Percentiles rank a stretch among this genome's conserved stretches.
Conservation (phyloP, 2,797 vertebrate genomes). For the Dermochelys coriacea region DNA sequence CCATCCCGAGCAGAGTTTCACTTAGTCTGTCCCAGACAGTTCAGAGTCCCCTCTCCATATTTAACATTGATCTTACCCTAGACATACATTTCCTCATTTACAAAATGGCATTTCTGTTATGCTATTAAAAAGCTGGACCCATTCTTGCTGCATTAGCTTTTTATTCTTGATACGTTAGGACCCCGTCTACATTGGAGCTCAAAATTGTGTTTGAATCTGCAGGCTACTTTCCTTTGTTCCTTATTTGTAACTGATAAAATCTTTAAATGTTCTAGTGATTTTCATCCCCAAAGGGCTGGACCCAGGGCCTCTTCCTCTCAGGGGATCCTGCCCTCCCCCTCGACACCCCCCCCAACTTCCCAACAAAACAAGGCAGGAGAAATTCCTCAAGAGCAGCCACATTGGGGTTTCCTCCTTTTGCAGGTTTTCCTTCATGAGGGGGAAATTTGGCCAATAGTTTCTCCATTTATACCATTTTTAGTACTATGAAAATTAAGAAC, state of each 20-base stretch:
- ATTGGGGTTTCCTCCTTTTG: neutral
- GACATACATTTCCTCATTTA: neutral
- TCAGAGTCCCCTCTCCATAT: neutral
- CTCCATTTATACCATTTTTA: neutral
- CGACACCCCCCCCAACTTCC: neutral
- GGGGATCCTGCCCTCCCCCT: neutral
- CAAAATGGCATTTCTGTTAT: neutral
- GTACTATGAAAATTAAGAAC: neutral
- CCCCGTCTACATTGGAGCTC: neutral
- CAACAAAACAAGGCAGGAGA: constrained; percentile 9
- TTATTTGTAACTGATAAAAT: neutral
- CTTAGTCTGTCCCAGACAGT: neutral
- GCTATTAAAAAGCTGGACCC: too few species aligned
- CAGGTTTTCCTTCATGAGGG: constrained; percentile 2
- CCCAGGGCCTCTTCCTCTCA: neutral
- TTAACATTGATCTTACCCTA: neutral
- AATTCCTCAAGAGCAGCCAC: constrained; percentile 2
- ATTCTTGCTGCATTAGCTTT: neutral
- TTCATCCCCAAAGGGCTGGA: neutral
- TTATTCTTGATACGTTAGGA: neutral
- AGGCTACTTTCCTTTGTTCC: neutral
- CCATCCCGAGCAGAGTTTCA: neutral
- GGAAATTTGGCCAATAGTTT: neutral
- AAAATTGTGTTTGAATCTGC: neutral
- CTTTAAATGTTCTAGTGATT: neutral